Conservation (phyloP, 2,113 vertebrate species). For the Petroica traversi region DNA sequence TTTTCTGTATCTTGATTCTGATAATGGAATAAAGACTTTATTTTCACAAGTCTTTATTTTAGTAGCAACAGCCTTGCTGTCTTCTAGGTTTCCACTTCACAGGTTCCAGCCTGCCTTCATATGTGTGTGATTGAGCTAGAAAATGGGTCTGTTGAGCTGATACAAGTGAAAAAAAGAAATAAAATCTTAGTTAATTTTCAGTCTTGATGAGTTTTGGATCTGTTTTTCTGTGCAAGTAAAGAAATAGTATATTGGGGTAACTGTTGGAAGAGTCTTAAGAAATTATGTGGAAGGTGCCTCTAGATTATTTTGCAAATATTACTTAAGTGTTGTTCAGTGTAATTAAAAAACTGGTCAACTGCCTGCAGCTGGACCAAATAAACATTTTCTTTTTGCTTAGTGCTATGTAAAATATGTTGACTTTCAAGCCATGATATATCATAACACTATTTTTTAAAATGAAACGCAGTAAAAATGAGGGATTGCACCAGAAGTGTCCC, state of each 20-base stretch:
- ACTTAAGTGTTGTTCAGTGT: not conserved
- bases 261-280: not conserved
- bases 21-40: not conserved
- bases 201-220: not conserved
- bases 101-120: not conserved
- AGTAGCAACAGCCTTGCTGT: not conserved
- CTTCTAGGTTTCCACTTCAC: not conserved
- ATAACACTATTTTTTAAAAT: not conserved
- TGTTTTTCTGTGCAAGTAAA: not conserved
- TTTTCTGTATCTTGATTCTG: not conserved
- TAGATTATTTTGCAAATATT: not conserved
- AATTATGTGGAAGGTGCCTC: not conserved
- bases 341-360: not conserved
- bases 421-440: not conserved
- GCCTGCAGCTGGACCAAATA: not conserved
- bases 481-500: too few species aligned
- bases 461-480: not conserved
- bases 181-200: not conserved
- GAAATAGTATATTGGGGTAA: not conserved
- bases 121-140: not conserved
- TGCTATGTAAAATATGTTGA: not conserved
- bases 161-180: rapidly evolving
- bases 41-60: not conserved
- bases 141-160: not conserved
- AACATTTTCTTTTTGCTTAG: not conserved